Conservation (phyloP, 2,888 invertebrate genomes). For the Teleogryllus oceanicus region DNA sequence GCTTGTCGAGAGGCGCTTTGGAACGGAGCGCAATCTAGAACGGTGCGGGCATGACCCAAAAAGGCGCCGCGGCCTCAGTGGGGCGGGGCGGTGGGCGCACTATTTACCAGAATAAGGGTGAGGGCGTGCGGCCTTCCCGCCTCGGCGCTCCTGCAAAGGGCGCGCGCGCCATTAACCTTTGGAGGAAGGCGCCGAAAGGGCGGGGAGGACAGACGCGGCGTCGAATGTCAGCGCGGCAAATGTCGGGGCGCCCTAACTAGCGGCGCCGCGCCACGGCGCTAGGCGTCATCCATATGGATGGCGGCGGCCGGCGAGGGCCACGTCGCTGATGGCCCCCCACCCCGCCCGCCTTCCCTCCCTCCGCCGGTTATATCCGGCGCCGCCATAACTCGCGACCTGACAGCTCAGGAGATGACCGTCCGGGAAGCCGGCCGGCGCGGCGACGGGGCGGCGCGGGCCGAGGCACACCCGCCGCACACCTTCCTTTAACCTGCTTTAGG, state of each 20-base stretch:
- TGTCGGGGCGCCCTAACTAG: not conserved
- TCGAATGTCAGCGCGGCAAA: conserved; percentile 18
- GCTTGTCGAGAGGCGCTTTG: too few species aligned
- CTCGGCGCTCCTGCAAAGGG: not conserved
- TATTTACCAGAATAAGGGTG: too few species aligned
- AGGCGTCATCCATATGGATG: not conserved
- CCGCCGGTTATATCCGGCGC: not conserved
- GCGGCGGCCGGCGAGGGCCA: not conserved
- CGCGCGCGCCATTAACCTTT: not conserved
- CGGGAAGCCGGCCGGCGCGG: too few species aligned
- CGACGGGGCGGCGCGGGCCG: too few species aligned
- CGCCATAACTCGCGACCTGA: not conserved
- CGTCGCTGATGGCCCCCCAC: not conserved
- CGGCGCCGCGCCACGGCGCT: not conserved
- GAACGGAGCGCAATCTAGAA: too few species aligned
- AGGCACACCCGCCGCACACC: too few species aligned
- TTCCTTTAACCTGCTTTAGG: too few species aligned
- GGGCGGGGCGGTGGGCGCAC: too few species aligned
- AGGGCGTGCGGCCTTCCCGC: not conserved
- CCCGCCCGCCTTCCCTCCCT: too few species aligned
- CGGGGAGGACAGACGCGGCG: not conserved
- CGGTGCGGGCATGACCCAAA: too few species aligned
- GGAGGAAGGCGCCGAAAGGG: not conserved
- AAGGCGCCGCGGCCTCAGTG: too few species aligned
- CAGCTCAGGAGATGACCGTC: not conserved